Percentiles rank a stretch among this genome's conserved stretches.
phyloP scores from a whole-genome alignment of 1,140 invertebrate species.

The Ostrea denselamellosa region DNA sequence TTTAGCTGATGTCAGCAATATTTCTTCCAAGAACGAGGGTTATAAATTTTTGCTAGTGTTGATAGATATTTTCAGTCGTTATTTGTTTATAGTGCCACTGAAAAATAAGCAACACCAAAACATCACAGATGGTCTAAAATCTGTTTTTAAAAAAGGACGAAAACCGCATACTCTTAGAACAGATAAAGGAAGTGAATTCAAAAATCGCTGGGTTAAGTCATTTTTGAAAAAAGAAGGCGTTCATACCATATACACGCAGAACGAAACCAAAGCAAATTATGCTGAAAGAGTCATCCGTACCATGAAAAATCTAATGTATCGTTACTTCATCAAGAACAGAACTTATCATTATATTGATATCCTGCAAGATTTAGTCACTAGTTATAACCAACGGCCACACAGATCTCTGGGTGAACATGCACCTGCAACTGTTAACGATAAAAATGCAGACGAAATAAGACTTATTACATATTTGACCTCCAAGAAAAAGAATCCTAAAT shows the following conservation, averaged over 20 bases:
- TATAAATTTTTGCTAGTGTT: slow-evolving; percentile 47
- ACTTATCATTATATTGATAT: slow-evolving; percentile 46
- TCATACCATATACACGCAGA: slow-evolving; percentile 26
- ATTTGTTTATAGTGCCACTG: slow-evolving; percentile 38
- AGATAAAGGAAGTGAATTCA: no score
- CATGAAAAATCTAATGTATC: no score
- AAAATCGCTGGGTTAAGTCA: no score
- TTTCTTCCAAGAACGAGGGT: slow-evolving; percentile 2
- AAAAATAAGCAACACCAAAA: slow-evolving; percentile 45
- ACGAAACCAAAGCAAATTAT: no score
- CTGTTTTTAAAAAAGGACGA: slow-evolving; percentile 22
- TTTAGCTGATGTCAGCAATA: slow-evolving; percentile 5
- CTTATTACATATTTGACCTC: slow-evolving; percentile 23
- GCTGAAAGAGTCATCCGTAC: no score
- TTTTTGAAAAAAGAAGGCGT: neutral
- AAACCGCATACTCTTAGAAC: slow-evolving; percentile 29
- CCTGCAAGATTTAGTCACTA: slow-evolving; percentile 43
- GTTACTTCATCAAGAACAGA: slow-evolving; percentile 21
- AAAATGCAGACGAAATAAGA: slow-evolving; percentile 44
- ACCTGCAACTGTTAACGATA: slow-evolving; percentile 36
- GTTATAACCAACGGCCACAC: slow-evolving; percentile 47
- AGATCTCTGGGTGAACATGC: slow-evolving; percentile 40
- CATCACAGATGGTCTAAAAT: slow-evolving; percentile 33
- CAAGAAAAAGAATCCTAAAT: neutral
- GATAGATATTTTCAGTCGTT: slow-evolving; percentile 50